Evolutionary conservation across 2,797 vertebrate genomes (phyloP).

Genomic region (Acomys russatus): DNA sequence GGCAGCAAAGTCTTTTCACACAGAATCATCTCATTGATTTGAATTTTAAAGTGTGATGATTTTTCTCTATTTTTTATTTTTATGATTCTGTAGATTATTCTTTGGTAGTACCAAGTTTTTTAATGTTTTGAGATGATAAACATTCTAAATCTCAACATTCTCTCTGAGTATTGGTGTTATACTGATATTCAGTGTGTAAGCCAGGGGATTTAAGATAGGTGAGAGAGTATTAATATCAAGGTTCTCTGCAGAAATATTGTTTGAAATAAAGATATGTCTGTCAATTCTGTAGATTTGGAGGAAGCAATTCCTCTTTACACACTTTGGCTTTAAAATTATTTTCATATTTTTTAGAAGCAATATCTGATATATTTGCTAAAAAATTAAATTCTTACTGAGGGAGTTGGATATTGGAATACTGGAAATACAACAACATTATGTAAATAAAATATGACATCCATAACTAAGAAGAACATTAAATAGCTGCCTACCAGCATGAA

Average conservation of each 20-base stretch:
- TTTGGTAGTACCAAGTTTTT: neutral
- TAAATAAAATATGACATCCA: slow-evolving; percentile 26
- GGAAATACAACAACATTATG: neutral
- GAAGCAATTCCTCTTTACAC: neutral
- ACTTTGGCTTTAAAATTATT: neutral
- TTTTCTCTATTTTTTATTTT: neutral
- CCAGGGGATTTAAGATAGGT: neutral
- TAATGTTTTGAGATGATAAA: neutral
- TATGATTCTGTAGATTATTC: neutral
- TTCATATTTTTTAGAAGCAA: neutral
- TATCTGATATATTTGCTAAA: slow-evolving; percentile 3
- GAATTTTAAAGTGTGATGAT: neutral
- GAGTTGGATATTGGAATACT: neutral
- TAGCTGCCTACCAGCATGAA: neutral
- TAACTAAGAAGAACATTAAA: slow-evolving; percentile 30
- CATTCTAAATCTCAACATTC: neutral
- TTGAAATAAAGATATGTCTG: neutral
- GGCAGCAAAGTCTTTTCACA: neutral
- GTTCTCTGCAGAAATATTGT: neutral
- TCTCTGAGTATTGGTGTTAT: neutral
- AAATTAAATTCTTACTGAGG: neutral
- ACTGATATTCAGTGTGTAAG: neutral
- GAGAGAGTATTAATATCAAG: neutral
- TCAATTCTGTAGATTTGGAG: neutral
- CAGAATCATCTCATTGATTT: neutral